These are phyloP conservation scores for Agonopterix alstromeriana DNA, from an alignment of 2,888 invertebrate genomes.

Conservation along the genomic window DNA sequence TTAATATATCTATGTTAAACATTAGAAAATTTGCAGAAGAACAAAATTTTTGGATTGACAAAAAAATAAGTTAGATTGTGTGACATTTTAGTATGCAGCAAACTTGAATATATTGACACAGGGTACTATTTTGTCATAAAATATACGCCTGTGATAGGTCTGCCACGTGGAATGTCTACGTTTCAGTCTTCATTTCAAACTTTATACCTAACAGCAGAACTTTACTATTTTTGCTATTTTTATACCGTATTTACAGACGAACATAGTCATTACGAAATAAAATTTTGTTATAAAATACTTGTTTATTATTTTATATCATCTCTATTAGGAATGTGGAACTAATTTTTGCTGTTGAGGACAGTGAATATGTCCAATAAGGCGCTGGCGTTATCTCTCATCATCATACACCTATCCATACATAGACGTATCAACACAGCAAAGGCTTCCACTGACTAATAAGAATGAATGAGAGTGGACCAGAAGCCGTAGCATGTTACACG, in stretches of 20 bases:
- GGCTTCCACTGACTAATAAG: too few relatives aligned
- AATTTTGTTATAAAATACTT: slow-evolving; percentile 7
- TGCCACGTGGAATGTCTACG: slow-evolving; percentile 23
- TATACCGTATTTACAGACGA: slow-evolving; percentile 9
- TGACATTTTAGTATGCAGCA: slow-evolving; percentile 22
- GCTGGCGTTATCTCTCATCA: too few relatives aligned
- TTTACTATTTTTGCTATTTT: neutral
- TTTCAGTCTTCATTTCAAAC: slow-evolving; percentile 4
- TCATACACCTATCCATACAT: too few relatives aligned
- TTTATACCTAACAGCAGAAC: neutral
- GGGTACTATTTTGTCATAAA: slow-evolving; percentile 55
- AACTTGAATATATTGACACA: slow-evolving; percentile 36
- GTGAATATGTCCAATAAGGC: too few relatives aligned
- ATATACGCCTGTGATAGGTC: slow-evolving; percentile 52
- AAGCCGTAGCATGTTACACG: too few relatives aligned
- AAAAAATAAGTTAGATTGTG: slow-evolving; percentile 15
- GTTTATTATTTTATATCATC: neutral
- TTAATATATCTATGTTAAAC: too few relatives aligned
- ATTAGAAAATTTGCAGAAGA: too few relatives aligned
- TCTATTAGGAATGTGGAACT: neutral
- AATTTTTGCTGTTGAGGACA: too few relatives aligned
- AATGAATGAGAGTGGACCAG: too few relatives aligned
- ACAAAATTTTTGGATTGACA: too few relatives aligned
- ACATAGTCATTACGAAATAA: slow-evolving; percentile 17
- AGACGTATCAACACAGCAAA: too few relatives aligned